Evolutionary conservation across 2,888 invertebrate genomes (phyloP).

Genomic region (Nemurella pictetii): DNA sequence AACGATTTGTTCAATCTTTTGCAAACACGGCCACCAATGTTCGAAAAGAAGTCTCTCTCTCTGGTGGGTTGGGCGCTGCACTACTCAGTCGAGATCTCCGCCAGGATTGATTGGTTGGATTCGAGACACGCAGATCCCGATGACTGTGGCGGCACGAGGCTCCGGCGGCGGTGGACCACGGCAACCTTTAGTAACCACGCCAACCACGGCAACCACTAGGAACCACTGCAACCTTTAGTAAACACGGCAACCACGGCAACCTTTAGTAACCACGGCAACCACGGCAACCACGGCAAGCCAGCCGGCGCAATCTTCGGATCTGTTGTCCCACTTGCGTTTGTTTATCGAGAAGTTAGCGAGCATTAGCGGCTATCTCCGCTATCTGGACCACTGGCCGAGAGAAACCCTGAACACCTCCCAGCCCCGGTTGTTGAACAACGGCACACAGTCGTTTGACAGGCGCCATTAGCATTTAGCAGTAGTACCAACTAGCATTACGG

Average conservation of each 20-base stretch:
- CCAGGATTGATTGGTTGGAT: neutral
- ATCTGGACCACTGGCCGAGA: neutral
- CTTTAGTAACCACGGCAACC: neutral
- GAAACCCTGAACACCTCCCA: neutral
- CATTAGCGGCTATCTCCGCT: neutral
- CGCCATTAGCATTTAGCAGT: too few relatives aligned
- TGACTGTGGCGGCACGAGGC: neutral
- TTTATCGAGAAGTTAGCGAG: neutral
- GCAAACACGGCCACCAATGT: neutral
- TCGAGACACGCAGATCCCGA: neutral
- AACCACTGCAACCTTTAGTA: too few relatives aligned
- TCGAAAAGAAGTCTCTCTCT: neutral
- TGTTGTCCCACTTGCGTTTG: neutral
- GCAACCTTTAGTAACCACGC: neutral
- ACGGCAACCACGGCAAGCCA: too few relatives aligned
- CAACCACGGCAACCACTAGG: too few relatives aligned
- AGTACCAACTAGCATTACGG: too few relatives aligned
- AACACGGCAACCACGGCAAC: neutral
- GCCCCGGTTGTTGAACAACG: neutral
- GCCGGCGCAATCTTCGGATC: neutral
- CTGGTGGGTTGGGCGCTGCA: too few relatives aligned
- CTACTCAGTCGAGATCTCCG: too few relatives aligned
- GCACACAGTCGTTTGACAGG: neutral
- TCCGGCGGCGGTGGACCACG: neutral
- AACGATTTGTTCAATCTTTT: neutral